Conservation (phyloP, 2,797 vertebrate genomes). For the Poecile montanus region DNA sequence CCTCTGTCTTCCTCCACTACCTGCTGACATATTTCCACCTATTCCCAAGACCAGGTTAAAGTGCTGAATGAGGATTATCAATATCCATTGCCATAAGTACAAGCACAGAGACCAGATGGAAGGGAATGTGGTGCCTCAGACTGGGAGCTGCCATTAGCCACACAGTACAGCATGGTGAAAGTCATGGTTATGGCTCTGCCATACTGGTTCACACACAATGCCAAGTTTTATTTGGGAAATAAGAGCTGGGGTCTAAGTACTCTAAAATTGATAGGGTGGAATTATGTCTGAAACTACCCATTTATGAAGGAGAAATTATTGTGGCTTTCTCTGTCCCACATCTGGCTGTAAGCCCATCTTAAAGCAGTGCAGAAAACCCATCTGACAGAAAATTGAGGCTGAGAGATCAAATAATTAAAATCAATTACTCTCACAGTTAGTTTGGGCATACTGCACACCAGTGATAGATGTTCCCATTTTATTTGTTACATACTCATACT, state of each 20-base stretch:
- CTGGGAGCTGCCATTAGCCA: not conserved
- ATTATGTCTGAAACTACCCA: not conserved
- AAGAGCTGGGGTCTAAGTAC: not conserved
- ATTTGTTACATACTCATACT: not conserved
- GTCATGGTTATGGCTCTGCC: not conserved
- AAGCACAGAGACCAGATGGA: fast-evolving
- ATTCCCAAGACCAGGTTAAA: not conserved
- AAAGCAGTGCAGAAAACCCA: not conserved
- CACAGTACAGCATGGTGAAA: not conserved
- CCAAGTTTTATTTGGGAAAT: not conserved
- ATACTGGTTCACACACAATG: fast-evolving
- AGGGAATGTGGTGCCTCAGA: not conserved
- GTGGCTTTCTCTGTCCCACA: not conserved
- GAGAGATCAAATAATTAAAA: not conserved
- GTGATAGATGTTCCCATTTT: not conserved
- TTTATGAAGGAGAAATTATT: not conserved
- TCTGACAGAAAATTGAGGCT: not conserved
- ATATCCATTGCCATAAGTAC: not conserved
- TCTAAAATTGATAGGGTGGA: not conserved
- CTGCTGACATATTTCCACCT: not conserved
- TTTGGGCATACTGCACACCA: not conserved
- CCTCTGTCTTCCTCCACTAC: not conserved
- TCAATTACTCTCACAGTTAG: not conserved
- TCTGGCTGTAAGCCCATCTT: not conserved
- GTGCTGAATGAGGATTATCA: not conserved